Evolutionary conservation across 2,797 vertebrate genomes (phyloP), one percentile per base, ranked within the genome.

Genomic region (Coendou prehensilis): DNA sequence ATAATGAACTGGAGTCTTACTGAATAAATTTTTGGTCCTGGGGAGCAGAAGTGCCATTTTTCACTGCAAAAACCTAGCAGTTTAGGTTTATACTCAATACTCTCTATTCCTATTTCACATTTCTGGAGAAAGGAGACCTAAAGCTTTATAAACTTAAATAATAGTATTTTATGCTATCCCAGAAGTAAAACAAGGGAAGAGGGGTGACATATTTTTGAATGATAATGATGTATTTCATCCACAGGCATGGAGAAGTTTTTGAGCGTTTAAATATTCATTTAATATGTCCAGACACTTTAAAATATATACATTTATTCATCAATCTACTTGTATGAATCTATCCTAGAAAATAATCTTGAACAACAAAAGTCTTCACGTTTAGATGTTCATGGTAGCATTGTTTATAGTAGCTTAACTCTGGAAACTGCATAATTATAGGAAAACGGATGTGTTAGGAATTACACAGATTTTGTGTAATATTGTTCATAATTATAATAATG

Each of bases 231-330:
- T 80, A 52, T 87, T 91, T 89, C 17, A 89, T 87, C 18, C 56
- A 4, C 81, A 83, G 10, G 8, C 33, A 89, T 37, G 4, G 37
- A 67, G 30, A 69, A 79, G 23, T 69, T 73, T 84, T 56, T 92
- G 30, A 93, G 45, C 85, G 64, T 88, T 47, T 94, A 91, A 93
- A 82, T 82, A 92, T 80, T 61, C 6, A 91, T 61, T 87, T 85
- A 90, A 28, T 71, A 4, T 92, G 1, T 83, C 78, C 59, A 86
- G 9, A 82, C 50, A 52, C 50, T 92, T 87, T 63, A 37, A 76
- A 96, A 95, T 84, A 30, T 6, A 17, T 79, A n/a, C 87, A 33
- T 45, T 6, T 90, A 73, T 71, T 93, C 59, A 54, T 82, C 33
- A 54, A 37, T 63, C 63, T 91, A 84, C 22, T 80, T 80, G 8